Percentiles rank a stretch among this genome's conserved stretches.
Evolutionary conservation across 2,888 invertebrate genomes (phyloP).

Genomic region (Mechanitis mazaeus): DNA sequence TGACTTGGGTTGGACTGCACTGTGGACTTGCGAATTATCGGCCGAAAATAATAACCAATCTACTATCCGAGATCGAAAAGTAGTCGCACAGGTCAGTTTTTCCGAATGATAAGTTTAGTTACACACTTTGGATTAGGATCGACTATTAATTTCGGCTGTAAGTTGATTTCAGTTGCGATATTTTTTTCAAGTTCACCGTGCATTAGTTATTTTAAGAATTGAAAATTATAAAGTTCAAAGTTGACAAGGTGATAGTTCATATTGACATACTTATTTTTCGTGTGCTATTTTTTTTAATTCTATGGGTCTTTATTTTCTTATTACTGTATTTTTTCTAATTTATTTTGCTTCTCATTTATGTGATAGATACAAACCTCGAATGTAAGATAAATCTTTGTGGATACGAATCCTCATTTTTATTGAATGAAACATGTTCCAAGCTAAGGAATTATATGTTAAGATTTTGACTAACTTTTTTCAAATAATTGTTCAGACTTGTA

Average conservation of each 20-base stretch:
- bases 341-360: conserved; percentile 61
- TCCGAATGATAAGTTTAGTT: too few species aligned
- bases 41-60: too few species aligned
- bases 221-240: conserved; percentile 72
- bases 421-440: conserved; percentile 59
- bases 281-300: conserved; percentile 66
- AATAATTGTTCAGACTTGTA: conserved; percentile 42
- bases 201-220: conserved; percentile 67
- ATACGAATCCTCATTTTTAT: conserved; percentile 62
- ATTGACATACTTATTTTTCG: conserved; percentile 62
- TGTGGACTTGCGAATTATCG: conserved; percentile 44
- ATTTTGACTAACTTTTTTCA: conserved; percentile 62
- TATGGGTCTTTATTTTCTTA: conserved; percentile 62
- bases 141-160: conserved; percentile 1
- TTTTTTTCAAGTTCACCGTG: conserved; percentile 47
- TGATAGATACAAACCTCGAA: conserved; percentile 72
- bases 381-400: conserved; percentile 57
- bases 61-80: too few species aligned
- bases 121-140: neutral
- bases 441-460: conserved; percentile 45
- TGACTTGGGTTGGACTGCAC: conserved; percentile 65
- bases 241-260: conserved; percentile 72
- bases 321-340: conserved; percentile 58
- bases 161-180: conserved; percentile 15
- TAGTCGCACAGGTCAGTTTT: too few species aligned